Base-by-base conservation (phyloP, 2,888 invertebrate species). In the Chamaedrilus cognettii region DNA sequence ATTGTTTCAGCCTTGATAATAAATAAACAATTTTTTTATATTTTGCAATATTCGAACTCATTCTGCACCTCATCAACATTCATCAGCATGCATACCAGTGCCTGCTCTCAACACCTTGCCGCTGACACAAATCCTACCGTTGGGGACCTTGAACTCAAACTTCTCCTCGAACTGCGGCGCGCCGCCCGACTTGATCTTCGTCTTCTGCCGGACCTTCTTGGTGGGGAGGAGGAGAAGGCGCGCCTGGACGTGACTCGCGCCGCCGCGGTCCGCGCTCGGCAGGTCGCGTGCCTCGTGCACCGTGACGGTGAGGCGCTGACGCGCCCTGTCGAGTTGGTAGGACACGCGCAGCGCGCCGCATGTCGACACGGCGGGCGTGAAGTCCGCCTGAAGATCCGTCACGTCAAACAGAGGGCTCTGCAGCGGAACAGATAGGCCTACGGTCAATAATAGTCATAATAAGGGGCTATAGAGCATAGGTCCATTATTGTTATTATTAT, bases 151-250 rank as follows among this genome's bases (percentile, higher is more conserved):
- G 76, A 96, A 88, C 52, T 94, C 88, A 83, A 96, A 95, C 78
- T 93, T 91, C 82, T 96, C 96, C 90, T 95, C 92, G 79, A 91
- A 96, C 80, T 93, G 92, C 0, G 96, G 95, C 82, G 91, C 92
- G 79, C 93, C 92, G 0, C 95, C 95, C 66, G 91, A 93, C 66
- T 94, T 88, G 70, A 95, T 93, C 85, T 95, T 94, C 31, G 95
- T 95, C 85, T 96, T 96, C 84, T 92, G 92, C 79, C 94, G 93
- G 23, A 55, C 95, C 84, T 95, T 95, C 82, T 95, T 94, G 80
- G 91, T 89, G 3, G 96, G 96, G 73, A 96, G 85, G 78, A 96
- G 87, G 58, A 96, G 89, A 75, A 96, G 87, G 72, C 95, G 89
- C 5, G 71, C 70, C 64, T 74, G 74, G 11, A 78, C 76, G 66